Conservation (phyloP, 2,888 invertebrate genomes). For the Gnatocerus cornutus region DNA sequence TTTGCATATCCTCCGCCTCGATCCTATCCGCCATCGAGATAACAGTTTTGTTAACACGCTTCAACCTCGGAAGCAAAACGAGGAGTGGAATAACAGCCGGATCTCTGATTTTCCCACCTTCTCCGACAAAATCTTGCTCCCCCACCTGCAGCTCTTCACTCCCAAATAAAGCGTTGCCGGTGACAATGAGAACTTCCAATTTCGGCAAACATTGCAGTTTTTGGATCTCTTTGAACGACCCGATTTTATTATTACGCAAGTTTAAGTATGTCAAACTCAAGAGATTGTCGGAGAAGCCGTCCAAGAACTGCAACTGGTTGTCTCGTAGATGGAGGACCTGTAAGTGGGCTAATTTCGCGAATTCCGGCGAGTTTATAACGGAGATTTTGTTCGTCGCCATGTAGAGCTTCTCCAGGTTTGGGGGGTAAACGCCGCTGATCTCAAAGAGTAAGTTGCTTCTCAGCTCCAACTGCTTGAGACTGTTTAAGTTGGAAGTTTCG, state of each 20-base stretch:
- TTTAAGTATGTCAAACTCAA: constrained; percentile 74
- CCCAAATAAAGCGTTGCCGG: constrained; percentile 72
- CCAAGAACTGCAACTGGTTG: constrained; percentile 76
- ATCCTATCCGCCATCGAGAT: constrained; percentile 74
- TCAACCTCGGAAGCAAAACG: constrained; percentile 73
- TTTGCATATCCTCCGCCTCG: constrained; percentile 58
- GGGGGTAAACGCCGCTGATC: constrained; percentile 71
- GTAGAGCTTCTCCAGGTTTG: constrained; percentile 80
- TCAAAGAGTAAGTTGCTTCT: constrained; percentile 70
- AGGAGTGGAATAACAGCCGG: constrained; percentile 66
- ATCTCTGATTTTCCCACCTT: constrained; percentile 49
- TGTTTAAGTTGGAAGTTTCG: constrained; percentile 60
- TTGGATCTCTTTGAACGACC: constrained; percentile 73
- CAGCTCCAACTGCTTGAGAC: constrained; percentile 74
- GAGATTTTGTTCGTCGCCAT: constrained; percentile 68
- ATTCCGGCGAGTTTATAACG: constrained; percentile 68
- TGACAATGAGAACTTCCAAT: constrained; percentile 73
- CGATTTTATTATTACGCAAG: constrained; percentile 74
- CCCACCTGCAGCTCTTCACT: constrained; percentile 31
- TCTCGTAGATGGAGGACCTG: constrained; percentile 82
- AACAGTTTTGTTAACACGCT: constrained; percentile 74
- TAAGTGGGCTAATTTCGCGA: constrained; percentile 76
- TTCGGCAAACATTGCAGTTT: constrained; percentile 72
- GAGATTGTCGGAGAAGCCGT: constrained; percentile 72
- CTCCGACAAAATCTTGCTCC: constrained; percentile 55